phyloP scores from a whole-genome alignment of 1,140 invertebrate species.

The Lepeophtheirus salmonis region DNA sequence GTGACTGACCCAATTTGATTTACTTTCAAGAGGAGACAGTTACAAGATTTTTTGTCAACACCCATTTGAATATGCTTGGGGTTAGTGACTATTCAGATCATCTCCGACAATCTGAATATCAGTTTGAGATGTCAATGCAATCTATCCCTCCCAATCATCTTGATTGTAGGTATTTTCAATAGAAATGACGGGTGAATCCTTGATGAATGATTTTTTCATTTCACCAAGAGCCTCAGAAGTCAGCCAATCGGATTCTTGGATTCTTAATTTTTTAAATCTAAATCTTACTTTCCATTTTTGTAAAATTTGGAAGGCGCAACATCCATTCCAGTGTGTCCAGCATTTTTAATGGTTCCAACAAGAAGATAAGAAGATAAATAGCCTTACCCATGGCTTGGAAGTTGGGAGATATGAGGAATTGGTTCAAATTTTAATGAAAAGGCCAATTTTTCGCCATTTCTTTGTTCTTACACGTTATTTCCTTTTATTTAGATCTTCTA shows the following conservation, averaged over 20 bases:
- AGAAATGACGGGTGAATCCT: slow-evolving; percentile 84
- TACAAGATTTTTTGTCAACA: slow-evolving; percentile 91
- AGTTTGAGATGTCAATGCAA: slow-evolving; percentile 51
- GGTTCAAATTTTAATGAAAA: too few species aligned
- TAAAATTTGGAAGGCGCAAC: slow-evolving; percentile 93
- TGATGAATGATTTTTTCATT: slow-evolving; percentile 74
- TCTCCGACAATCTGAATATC: slow-evolving; percentile 80
- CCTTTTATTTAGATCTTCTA: too few species aligned
- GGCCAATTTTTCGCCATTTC: too few species aligned
- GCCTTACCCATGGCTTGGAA: slow-evolving; percentile 88
- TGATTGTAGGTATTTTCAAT: slow-evolving; percentile 78
- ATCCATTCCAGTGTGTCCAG: slow-evolving; percentile 93
- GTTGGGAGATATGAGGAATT: too few species aligned
- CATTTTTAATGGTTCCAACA: slow-evolving; percentile 72
- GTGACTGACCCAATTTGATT: slow-evolving; percentile 87
- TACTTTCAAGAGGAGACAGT: slow-evolving; percentile 88
- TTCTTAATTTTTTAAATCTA: slow-evolving; percentile 91
- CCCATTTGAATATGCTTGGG: slow-evolving; percentile 86
- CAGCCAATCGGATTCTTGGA: slow-evolving; percentile 39
- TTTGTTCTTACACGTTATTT: too few species aligned
- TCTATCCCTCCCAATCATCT: slow-evolving; percentile 92
- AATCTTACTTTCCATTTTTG: slow-evolving; percentile 67
- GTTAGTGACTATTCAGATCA: slow-evolving; percentile 88
- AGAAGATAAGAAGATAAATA: slow-evolving; percentile 68
- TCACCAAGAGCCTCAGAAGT: slow-evolving; percentile 58